These are phyloP conservation scores for Acanthosoma haemorrhoidale DNA, from an alignment of 2,888 invertebrate genomes.

Conservation along the genomic window DNA sequence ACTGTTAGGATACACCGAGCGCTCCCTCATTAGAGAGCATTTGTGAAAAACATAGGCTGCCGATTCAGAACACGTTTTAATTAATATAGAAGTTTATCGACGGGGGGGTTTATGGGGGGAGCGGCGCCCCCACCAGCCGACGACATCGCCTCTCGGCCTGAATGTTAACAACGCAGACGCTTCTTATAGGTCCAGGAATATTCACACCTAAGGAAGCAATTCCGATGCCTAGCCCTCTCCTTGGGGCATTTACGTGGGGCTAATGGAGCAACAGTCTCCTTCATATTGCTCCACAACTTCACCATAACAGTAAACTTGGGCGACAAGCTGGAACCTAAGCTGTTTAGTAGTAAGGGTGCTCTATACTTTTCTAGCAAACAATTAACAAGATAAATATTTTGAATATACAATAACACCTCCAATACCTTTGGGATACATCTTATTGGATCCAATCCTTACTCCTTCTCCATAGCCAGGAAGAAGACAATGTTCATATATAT, in stretches of 20 bases:
- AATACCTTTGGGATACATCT: too few species aligned
- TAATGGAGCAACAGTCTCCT: not conserved
- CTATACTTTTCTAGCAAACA: too few species aligned
- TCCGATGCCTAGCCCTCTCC: not conserved
- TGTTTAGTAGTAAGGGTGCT: too few species aligned
- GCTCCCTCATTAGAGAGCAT: slow-evolving; percentile 18
- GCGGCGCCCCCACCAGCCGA: not conserved
- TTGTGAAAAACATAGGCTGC: not conserved
- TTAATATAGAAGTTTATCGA: slow-evolving; percentile 29
- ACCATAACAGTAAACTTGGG: not conserved
- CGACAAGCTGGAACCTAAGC: too few species aligned
- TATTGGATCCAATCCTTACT: too few species aligned
- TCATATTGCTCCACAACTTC: not conserved
- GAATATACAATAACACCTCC: too few species aligned
- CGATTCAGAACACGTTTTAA: slow-evolving; percentile 28
- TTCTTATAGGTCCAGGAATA: not conserved
- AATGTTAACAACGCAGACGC: too few species aligned
- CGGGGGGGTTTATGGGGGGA: not conserved
- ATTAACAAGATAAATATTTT: too few species aligned
- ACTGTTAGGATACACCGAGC: slow-evolving; percentile 15
- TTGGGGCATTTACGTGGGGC: not conserved
- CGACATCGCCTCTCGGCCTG: not conserved
- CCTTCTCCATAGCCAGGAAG: too few species aligned
- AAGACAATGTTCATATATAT: too few species aligned
- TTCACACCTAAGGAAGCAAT: not conserved